Conservation (phyloP, 2,888 invertebrate species). For the Alentia gelatinosa region DNA sequence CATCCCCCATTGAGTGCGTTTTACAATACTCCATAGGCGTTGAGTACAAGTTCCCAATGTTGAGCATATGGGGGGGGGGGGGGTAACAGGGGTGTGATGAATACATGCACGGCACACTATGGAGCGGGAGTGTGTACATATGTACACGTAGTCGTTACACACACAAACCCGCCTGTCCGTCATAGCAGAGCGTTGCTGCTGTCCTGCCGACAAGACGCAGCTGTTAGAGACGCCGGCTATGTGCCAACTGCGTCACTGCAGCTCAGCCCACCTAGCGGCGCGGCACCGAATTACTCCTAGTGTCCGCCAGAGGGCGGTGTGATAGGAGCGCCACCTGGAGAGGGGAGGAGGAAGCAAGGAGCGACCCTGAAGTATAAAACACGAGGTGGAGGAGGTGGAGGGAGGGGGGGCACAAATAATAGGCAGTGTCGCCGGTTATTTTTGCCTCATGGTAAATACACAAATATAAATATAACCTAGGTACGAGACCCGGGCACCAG, state of each 20-base stretch:
- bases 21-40: too few relatives aligned
- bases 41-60: too few relatives aligned
- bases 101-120: neutral
- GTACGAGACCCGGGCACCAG: slow-evolving; percentile 1
- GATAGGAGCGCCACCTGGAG: neutral
- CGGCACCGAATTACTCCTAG: neutral
- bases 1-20: too few relatives aligned
- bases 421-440: slow-evolving; percentile 30
- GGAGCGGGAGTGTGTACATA: neutral
- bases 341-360: neutral
- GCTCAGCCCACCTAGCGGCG: neutral
- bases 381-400: slow-evolving; percentile 6
- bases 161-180: neutral
- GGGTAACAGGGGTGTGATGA: neutral
- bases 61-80: too few relatives aligned
- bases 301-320: neutral
- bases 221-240: too few relatives aligned
- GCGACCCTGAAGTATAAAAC: neutral
- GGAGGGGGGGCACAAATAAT: slow-evolving; percentile 18
- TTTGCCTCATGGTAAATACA: slow-evolving; percentile 17
- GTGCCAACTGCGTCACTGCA: slow-evolving; percentile 28
- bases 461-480: slow-evolving; percentile 2
- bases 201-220: too few relatives aligned
- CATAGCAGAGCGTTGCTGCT: too few relatives aligned
- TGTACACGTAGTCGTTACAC: neutral